Conservation (phyloP, 37 sponge, comb jelly and placozoan genomes). For the Geodia barretti region DNA sequence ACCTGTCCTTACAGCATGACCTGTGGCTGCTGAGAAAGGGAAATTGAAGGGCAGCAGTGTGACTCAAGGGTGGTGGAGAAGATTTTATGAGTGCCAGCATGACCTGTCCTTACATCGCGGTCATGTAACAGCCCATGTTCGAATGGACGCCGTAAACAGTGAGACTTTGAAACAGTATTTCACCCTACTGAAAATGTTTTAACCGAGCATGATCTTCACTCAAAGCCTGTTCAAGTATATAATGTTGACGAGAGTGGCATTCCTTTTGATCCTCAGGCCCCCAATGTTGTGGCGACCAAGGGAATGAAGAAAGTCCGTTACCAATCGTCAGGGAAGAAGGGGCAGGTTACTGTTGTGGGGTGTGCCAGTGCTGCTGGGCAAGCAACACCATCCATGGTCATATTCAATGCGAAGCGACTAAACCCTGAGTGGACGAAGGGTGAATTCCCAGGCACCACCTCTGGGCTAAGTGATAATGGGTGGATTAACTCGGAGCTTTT, state of each 20-base stretch:
- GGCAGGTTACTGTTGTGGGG: slow-evolving; percentile 17
- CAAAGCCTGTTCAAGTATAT: slow-evolving; percentile 28
- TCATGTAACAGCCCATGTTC: not conserved
- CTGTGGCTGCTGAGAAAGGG: too few relatives aligned
- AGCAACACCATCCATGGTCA: slow-evolving; percentile 17
- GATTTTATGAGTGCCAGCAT: slow-evolving; percentile 12
- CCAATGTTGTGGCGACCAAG: slow-evolving; percentile 15
- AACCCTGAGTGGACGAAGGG: slow-evolving; percentile 16
- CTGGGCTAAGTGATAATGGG: slow-evolving; percentile 29
- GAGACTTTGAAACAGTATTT: slow-evolving; percentile 29
- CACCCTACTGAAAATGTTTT: slow-evolving; percentile 24
- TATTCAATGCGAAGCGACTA: slow-evolving; percentile 12
- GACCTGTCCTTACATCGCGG: slow-evolving; percentile 13
- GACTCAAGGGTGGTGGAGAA: slow-evolving; percentile 4
- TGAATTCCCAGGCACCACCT: slow-evolving; percentile 29
- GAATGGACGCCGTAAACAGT: slow-evolving; percentile 2
- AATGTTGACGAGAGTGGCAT: slow-evolving; percentile 63
- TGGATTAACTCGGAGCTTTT: slow-evolving; percentile 37
- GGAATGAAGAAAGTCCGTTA: slow-evolving; percentile 26
- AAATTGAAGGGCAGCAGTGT: too few relatives aligned
- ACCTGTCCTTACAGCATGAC: too few relatives aligned
- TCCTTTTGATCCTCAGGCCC: slow-evolving; percentile 45
- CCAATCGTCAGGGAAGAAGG: slow-evolving; percentile 24
- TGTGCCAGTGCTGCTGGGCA: slow-evolving; percentile 26
- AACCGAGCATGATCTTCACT: slow-evolving; percentile 7